A percentile compares a stretch with the other conserved stretches of the same genome.
Evolutionary conservation across 1,140 invertebrate species (phyloP).

Genomic region (Diorhabda elongata): DNA sequence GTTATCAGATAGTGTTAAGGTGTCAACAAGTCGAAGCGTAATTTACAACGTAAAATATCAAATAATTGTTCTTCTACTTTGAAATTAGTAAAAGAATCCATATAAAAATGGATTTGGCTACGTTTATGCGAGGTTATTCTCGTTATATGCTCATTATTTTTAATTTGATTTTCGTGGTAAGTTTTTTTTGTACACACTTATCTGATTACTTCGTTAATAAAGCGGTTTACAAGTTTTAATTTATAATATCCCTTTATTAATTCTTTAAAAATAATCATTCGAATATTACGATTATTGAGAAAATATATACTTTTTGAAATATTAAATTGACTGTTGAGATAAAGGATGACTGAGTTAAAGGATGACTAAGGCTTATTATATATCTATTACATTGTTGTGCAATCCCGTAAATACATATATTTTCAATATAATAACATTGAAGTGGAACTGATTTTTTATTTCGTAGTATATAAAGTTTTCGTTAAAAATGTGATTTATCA

Average conservation of each 20-base stretch:
- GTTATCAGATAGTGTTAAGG: too few species aligned
- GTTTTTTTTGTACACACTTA: constrained; percentile 23
- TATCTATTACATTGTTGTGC: not conserved
- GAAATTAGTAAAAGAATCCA: too few species aligned
- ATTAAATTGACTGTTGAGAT: constrained; percentile 11
- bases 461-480: not conserved
- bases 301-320: constrained; percentile 11
- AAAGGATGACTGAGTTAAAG: not conserved
- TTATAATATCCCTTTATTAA: constrained; percentile 10
- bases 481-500: not conserved
- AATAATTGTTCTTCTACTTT: too few species aligned
- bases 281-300: constrained; percentile 9
- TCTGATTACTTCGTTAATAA: not conserved
- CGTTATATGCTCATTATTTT: constrained; percentile 39
- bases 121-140: constrained; percentile 27
- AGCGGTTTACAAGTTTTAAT: constrained; percentile 26
- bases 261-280: constrained; percentile 13
- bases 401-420: not conserved
- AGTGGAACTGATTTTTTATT: not conserved
- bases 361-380: not conserved
- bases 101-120: constrained; percentile 12
- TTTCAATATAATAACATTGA: not conserved
- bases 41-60: too few species aligned
- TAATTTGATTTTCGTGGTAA: constrained; percentile 44
- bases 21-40: too few species aligned